phyloP scores from a whole-genome alignment of 2,113 vertebrate species.

The Gavia stellata region DNA sequence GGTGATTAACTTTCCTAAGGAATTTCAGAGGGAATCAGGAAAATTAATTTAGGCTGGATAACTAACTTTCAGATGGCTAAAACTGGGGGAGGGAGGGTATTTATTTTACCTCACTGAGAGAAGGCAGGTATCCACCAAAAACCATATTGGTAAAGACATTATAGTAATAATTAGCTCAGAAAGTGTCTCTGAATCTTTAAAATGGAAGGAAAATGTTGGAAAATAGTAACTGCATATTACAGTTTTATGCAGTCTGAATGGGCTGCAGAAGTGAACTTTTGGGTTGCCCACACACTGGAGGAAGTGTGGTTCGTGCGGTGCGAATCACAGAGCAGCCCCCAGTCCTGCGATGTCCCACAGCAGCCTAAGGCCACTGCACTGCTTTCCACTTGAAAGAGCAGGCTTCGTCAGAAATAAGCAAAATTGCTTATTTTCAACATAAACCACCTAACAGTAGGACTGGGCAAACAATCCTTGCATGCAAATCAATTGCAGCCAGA shows the following conservation, averaged over 20 bases:
- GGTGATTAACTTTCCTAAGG: not conserved
- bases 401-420: not conserved
- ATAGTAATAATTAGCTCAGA: not conserved
- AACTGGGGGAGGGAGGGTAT: not conserved
- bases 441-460: slow-evolving; percentile 37
- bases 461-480: slow-evolving; percentile 26
- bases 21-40: not conserved
- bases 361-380: not conserved
- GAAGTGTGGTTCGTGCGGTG: not conserved
- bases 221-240: not conserved
- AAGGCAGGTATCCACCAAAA: not conserved
- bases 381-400: not conserved
- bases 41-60: not conserved
- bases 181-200: not conserved
- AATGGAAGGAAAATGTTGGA: not conserved
- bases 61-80: not conserved
- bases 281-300: not conserved
- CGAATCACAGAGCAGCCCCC: not conserved
- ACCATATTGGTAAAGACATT: not conserved
- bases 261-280: not conserved
- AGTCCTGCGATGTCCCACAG: not conserved
- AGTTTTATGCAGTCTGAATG: not conserved
- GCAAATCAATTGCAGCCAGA: slow-evolving; percentile 26
- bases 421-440: slow-evolving; percentile 18
- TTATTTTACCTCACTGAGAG: not conserved